These are phyloP conservation scores for Garra rufa DNA, from an alignment of 2,113 vertebrate genomes.

Conservation along the genomic window DNA sequence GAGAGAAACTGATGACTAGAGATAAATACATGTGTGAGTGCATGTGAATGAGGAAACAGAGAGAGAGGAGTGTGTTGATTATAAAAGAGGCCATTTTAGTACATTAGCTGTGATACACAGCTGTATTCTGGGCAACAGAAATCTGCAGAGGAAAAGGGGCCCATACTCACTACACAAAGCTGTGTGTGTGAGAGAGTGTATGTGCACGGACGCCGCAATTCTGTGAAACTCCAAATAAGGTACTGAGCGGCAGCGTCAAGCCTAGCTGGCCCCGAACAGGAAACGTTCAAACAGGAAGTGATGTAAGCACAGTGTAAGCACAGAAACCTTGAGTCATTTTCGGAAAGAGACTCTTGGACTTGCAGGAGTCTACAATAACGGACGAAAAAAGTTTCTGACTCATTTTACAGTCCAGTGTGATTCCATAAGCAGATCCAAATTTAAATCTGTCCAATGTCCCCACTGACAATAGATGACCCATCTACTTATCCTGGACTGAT, in stretches of 20 bases:
- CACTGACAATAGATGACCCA: background rate
- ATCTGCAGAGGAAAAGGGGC: conserved; percentile 29
- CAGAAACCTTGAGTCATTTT: conserved; percentile 90
- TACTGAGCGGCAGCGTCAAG: conserved; percentile 62
- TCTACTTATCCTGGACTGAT: background rate
- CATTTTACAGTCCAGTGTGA: background rate
- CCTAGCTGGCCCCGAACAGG: conserved; percentile 68
- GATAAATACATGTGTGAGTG: conserved; percentile 14
- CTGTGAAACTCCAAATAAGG: conserved; percentile 93
- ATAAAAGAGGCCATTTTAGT: conserved; percentile 29
- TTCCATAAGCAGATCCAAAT: background rate
- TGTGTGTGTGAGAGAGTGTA: conserved; percentile 40
- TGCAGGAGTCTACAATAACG: background rate
- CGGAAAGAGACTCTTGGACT: conserved; percentile 77
- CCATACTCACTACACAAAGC: conserved; percentile 28
- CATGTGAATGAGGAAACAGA: conserved; percentile 37
- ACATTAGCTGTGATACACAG: conserved; percentile 25
- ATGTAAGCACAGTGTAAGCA: conserved; percentile 79
- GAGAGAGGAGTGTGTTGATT: background rate
- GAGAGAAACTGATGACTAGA: conserved; percentile 36
- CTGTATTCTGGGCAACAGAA: conserved; percentile 25
- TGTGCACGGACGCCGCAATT: conserved; percentile 58
- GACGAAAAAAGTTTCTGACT: background rate
- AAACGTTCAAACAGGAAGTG: conserved; percentile 88
- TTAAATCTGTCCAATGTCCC: background rate